A percentile compares a stretch with the other conserved stretches of the same genome.
These are phyloP conservation scores for Sparidentex hasta DNA, from an alignment of 2,797 vertebrate genomes.

Conservation along the genomic window DNA sequence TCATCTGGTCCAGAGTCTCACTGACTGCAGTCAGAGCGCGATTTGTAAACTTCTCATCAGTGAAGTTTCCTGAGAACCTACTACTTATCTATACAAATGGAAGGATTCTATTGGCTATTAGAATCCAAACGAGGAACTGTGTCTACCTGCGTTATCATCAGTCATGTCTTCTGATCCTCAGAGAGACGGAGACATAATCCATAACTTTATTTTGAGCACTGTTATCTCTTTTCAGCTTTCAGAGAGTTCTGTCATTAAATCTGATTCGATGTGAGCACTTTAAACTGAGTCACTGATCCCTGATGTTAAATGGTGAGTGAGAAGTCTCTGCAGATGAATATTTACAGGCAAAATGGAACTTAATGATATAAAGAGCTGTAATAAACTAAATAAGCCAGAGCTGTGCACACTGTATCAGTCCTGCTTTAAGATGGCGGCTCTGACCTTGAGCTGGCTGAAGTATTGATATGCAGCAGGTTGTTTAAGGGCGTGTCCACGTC, in stretches of 20 bases:
- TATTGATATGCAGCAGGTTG: background rate
- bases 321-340: background rate
- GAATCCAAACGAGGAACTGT: no score
- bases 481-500: background rate
- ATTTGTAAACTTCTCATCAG: background rate
- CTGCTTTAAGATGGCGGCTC: background rate
- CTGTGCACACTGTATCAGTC: background rate
- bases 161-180: no score
- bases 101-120: no score
- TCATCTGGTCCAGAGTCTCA: background rate
- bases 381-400: background rate
- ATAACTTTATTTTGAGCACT: background rate
- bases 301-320: background rate
- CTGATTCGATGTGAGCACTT: background rate
- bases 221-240: background rate
- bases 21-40: background rate
- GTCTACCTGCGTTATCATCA: no score
- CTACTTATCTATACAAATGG: no score
- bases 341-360: background rate
- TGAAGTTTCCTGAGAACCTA: no score
- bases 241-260: background rate
- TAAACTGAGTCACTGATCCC: constrained; percentile 1
- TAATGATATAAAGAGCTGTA: background rate
- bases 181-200: no score
- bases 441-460: background rate